Percentiles rank a stretch among this genome's conserved stretches.
phyloP scores from a whole-genome alignment of 2,113 vertebrate species.

The Tupaia tana region DNA sequence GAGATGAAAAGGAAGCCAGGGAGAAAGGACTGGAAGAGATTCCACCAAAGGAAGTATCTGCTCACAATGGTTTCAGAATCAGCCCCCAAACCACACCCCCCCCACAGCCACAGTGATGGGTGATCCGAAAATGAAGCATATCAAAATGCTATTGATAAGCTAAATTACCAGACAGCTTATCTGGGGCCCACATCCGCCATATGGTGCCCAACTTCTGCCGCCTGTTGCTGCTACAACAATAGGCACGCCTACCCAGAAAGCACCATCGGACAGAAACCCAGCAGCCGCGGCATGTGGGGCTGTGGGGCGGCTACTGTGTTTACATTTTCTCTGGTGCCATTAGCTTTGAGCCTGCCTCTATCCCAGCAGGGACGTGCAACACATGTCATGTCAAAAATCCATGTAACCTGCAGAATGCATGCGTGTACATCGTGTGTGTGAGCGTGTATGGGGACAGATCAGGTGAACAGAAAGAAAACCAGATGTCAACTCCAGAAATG shows the following conservation, averaged over 20 bases:
- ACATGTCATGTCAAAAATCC: conserved; percentile 2
- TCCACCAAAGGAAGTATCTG: conserved; percentile 84
- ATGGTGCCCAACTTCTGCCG: conserved; percentile 95
- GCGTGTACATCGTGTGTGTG: background rate
- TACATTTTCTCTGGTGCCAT: conserved; percentile 87
- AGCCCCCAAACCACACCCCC: conserved; percentile 81
- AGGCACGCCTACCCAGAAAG: conserved; percentile 89
- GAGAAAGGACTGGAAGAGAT: conserved; percentile 78
- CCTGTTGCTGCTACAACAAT: conserved; percentile 98
- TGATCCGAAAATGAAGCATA: conserved; percentile 90
- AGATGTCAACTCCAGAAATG: conserved; percentile 91
- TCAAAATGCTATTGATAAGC: conserved; percentile 92
- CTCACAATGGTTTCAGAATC: conserved; percentile 80
- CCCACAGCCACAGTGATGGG: conserved; percentile 79
- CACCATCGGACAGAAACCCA: conserved; percentile 91
- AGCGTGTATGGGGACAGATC: background rate
- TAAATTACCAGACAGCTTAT: conserved; percentile 93
- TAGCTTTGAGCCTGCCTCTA: conserved; percentile 19
- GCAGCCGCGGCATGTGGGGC: conserved; percentile 84
- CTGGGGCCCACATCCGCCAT: conserved; percentile 96
- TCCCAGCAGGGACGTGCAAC: background rate
- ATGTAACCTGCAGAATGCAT: background rate
- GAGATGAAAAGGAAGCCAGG: conserved; percentile 64
- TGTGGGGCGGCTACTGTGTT: conserved; percentile 85
- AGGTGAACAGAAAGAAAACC: conserved; percentile 92